These are phyloP conservation scores for Carabus problematicus DNA, from an alignment of 2,888 invertebrate species.

Conservation along the genomic window DNA sequence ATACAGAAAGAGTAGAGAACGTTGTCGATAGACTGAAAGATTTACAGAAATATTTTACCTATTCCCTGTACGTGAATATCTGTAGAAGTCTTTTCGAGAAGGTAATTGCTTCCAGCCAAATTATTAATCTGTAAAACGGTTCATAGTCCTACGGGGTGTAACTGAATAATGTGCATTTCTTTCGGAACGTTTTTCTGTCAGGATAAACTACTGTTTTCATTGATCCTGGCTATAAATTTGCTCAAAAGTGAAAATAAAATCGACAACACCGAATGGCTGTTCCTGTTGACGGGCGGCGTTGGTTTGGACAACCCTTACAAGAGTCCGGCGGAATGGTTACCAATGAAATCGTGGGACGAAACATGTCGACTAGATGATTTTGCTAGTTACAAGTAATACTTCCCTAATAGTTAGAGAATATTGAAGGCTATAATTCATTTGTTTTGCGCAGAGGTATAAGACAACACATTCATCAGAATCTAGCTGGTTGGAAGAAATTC, in stretches of 20 bases:
- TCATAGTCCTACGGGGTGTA: too few species aligned
- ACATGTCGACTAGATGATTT: constrained; percentile 70
- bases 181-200: constrained; percentile 53
- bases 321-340: constrained; percentile 77
- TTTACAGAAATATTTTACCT: constrained; percentile 83
- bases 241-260: constrained; percentile 67
- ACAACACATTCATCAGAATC: constrained; percentile 67
- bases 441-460: constrained; percentile 65
- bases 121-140: too few species aligned
- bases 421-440: not conserved
- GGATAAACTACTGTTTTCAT: constrained; percentile 90
- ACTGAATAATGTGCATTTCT: not conserved
- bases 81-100: constrained; percentile 94
- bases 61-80: constrained; percentile 88
- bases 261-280: constrained; percentile 78
- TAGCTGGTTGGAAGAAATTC: constrained; percentile 72
- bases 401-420: constrained; percentile 12
- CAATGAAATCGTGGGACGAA: constrained; percentile 78
- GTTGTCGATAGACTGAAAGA: constrained; percentile 76
- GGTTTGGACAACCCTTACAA: constrained; percentile 76
- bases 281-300: constrained; percentile 86
- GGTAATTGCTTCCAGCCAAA: too few species aligned
- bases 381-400: constrained; percentile 57
- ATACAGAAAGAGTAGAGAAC: constrained; percentile 84
- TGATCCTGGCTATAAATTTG: constrained; percentile 77